Base-by-base conservation (phyloP, 2,113 vertebrate genomes). In the Cyanistes caeruleus region DNA sequence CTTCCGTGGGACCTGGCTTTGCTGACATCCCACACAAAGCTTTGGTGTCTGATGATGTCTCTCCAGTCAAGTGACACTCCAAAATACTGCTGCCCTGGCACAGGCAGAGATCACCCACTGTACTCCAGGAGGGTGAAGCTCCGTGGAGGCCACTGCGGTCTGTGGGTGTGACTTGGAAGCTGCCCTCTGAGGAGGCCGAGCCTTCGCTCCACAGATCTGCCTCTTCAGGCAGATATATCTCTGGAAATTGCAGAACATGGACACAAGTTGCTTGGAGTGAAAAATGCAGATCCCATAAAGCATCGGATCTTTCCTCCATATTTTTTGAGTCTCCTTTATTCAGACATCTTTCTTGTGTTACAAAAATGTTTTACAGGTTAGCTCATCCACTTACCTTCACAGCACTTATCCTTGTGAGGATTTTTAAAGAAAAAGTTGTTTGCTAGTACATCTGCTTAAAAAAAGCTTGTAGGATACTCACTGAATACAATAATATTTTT, bases 71-170 rank as follows among this genome's bases (percentile, higher is more conserved):
- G 22, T 37, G 33, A 25, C 19, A 14, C 13, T 20, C 46, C 30
- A 41, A 39, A 76, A 14, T 3, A 5, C 37, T 37, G 2, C 37
- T 67, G 33, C 24, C 20, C 10, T 56, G 52, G 8, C 58, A 25
- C 39, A 58, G 63, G 14, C 23, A 23, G 60, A 19, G 37, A 10
- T 53, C 48, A 24, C 33, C 13, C 30, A 5, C 23, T n/a, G n/a
- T 31, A 1, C n/a, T 74, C 23, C 44, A 13, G 20, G 23, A 49
- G 62, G 2, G n/a, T 24, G 41, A 48, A 63, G 15, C 33, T 21
- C 56, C 5, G 2, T 43, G 46, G 31, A 52, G 35, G 25, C 30
- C 12, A 0, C 7, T 37, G 19, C 4, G 30, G 5, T 2, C 0
- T 11, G 10, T 22, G 43, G 46, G 15, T 48, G 5, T 2, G 3